A percentile compares a stretch with the other conserved stretches of the same genome.
phyloP scores from a whole-genome alignment of 2,113 vertebrate genomes.

The Fregetta grallaria region DNA sequence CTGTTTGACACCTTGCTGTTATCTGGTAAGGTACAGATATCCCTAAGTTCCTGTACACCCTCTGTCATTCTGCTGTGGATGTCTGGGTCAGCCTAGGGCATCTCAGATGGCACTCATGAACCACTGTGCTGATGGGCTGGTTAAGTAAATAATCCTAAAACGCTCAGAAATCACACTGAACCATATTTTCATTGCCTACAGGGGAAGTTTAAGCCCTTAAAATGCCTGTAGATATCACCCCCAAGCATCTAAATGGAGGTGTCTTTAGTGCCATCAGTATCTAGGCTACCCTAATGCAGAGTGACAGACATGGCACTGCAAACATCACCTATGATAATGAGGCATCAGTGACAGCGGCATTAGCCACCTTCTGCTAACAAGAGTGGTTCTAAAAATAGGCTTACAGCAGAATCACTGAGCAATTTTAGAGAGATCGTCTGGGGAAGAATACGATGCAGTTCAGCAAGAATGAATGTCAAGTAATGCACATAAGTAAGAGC shows the following conservation, averaged over 20 bases:
- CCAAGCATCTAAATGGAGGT: neutral
- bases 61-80: neutral
- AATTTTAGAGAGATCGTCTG: neutral
- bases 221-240: neutral
- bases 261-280: neutral
- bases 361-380: neutral
- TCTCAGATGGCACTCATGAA: neutral
- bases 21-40: neutral
- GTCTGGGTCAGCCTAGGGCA: neutral
- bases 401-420: neutral
- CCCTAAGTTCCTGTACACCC: accelerated
- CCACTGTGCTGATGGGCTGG: neutral
- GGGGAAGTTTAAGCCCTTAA: neutral
- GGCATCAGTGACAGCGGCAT: neutral
- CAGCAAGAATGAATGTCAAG: neutral
- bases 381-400: neutral
- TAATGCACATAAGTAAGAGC: neutral
- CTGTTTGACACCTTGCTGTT: neutral
- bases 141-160: neutral
- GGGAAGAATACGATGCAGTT: neutral
- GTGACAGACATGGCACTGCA: neutral
- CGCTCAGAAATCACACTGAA: neutral
- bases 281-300: neutral
- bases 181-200: neutral
- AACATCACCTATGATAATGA: neutral